A percentile compares a stretch with the other conserved stretches of the same genome.
phyloP scores from a whole-genome alignment of 2,888 invertebrate genomes.

The Rhyacophila evoluta region DNA sequence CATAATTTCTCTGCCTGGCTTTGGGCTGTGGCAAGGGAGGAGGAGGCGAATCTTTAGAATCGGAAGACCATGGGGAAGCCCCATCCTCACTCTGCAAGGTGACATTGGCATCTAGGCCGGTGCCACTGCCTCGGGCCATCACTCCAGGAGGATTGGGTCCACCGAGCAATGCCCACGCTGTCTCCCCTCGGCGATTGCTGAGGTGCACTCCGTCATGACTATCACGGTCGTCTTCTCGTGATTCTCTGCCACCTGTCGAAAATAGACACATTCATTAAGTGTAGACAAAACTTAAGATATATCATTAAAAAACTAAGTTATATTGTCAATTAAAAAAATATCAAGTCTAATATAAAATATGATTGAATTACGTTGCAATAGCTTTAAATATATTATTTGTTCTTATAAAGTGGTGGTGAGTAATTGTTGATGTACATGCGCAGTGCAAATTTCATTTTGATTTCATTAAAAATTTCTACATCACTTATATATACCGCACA shows the following conservation, averaged over 20 bases:
- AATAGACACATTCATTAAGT: too few species aligned
- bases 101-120: conserved; percentile 56
- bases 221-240: conserved; percentile 59
- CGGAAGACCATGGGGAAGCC: conserved; percentile 83
- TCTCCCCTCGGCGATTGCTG: conserved; percentile 52
- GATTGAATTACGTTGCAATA: too few species aligned
- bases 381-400: too few species aligned
- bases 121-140: conserved; percentile 53
- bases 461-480: too few species aligned
- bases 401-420: too few species aligned
- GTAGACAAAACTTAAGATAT: too few species aligned
- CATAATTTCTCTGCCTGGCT: conserved; percentile 38
- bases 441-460: too few species aligned
- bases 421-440: too few species aligned
- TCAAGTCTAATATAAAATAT: too few species aligned
- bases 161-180: conserved; percentile 55
- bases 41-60: conserved; percentile 73
- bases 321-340: too few species aligned
- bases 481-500: too few species aligned
- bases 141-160: neutral
- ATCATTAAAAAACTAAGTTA: too few species aligned
- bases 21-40: conserved; percentile 54
- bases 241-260: conserved; percentile 34
- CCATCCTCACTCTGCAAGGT: conserved; percentile 59
- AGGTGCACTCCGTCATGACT: conserved; percentile 21